A percentile compares a stretch with the other conserved stretches of the same genome.
phyloP scores from a whole-genome alignment of 2,797 vertebrate genomes.

The Galaxias olidus region DNA sequence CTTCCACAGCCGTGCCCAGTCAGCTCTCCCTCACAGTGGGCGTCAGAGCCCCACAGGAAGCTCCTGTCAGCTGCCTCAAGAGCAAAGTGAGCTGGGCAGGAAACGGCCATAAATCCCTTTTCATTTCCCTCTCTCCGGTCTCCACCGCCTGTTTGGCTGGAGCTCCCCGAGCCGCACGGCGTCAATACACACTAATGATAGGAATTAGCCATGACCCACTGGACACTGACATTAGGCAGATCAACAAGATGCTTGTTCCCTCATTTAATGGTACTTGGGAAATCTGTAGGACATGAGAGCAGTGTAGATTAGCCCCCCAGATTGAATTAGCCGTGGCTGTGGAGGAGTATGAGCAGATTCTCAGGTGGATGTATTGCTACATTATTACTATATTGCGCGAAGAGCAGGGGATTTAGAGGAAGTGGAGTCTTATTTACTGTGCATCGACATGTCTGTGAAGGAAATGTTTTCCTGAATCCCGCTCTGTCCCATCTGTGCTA shows the following conservation, averaged over 20 bases:
- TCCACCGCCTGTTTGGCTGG: conserved; percentile 36
- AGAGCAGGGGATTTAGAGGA: conserved; percentile 30
- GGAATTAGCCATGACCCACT: conserved; percentile 72
- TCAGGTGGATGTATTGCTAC: conserved; percentile 50
- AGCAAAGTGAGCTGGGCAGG: conserved; percentile 67
- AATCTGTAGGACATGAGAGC: conserved; percentile 38
- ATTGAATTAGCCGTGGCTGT: conserved; percentile 62
- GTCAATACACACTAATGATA: conserved; percentile 73
- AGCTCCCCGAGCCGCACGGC: conserved; percentile 47
- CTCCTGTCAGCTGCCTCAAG: conserved; percentile 61
- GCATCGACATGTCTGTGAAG: conserved; percentile 49
- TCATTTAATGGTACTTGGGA: conserved; percentile 51
- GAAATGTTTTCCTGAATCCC: conserved; percentile 54
- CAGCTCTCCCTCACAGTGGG: conserved; percentile 42
- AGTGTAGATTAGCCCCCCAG: conserved; percentile 54
- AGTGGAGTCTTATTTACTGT: conserved; percentile 46
- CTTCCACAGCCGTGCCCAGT: conserved; percentile 20
- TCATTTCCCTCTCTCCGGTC: conserved; percentile 64
- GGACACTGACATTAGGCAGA: conserved; percentile 66
- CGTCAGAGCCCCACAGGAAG: conserved; percentile 71
- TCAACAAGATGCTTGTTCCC: conserved; percentile 64
- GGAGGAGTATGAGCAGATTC: conserved; percentile 54
- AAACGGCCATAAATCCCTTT: conserved; percentile 75
- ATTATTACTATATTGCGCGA: no score
- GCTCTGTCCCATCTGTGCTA: conserved; percentile 48